Conservation (phyloP, 2,888 invertebrate genomes). For the Xestia xanthographa region DNA sequence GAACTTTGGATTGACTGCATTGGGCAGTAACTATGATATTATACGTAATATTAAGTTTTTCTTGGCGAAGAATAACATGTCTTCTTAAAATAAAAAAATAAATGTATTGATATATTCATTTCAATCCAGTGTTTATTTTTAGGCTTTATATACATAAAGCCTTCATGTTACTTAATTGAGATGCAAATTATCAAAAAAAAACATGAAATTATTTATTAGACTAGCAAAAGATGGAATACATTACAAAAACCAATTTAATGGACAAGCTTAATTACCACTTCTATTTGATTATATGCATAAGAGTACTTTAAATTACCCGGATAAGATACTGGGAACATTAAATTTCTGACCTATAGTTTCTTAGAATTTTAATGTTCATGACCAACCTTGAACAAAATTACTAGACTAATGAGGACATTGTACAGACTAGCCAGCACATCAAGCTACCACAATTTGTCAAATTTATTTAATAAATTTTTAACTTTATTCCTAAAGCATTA, state of each 20-base stretch:
- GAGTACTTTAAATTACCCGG: constrained; percentile 7
- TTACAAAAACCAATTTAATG: constrained; percentile 13
- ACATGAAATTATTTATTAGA: neutral
- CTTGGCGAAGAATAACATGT: too few species aligned
- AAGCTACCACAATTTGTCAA: too few species aligned
- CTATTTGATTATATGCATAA: constrained; percentile 9
- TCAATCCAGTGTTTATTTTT: neutral
- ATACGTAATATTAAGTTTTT: too few species aligned
- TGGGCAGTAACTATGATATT: neutral
- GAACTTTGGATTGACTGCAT: neutral
- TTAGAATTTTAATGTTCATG: constrained; percentile 35
- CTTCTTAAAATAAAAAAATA: too few species aligned
- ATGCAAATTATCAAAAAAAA: neutral
- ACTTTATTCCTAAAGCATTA: too few species aligned
- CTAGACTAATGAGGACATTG: constrained; percentile 5
- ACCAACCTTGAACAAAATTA: constrained; percentile 35
- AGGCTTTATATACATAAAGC: neutral
- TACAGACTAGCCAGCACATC: neutral
- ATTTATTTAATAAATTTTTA: too few species aligned
- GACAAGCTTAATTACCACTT: neutral
- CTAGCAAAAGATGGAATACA: neutral
- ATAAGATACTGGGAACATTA: constrained; percentile 17
- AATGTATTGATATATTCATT: neutral
- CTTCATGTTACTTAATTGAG: neutral
- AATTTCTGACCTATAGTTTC: constrained; percentile 7